These are phyloP conservation scores for Ciconia maguari DNA, from an alignment of 2,113 vertebrate species.

Conservation along the genomic window DNA sequence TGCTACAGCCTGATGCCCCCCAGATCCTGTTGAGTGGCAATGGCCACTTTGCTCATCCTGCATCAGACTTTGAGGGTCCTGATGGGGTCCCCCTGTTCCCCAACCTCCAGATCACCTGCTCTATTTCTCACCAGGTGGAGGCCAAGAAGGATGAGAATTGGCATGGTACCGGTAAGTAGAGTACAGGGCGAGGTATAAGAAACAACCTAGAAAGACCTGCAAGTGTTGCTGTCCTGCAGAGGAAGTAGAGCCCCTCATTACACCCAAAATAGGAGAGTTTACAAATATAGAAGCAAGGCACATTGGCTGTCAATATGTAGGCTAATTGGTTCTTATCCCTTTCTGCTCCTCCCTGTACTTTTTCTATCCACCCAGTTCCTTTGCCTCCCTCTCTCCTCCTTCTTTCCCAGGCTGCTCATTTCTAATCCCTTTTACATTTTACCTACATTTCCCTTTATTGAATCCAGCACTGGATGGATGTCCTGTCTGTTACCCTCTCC, in stretches of 20 bases:
- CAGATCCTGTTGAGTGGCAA: constrained; percentile 92
- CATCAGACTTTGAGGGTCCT: constrained; percentile 85
- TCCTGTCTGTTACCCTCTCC: background rate
- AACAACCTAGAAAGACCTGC: background rate
- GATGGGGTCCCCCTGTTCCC: constrained; percentile 91
- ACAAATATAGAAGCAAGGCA: background rate
- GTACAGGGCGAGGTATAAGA: background rate
- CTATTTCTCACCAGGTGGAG: constrained; percentile 86
- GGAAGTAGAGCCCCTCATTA: background rate
- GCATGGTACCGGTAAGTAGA: constrained; percentile 72
- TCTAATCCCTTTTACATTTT: constrained; percentile 40
- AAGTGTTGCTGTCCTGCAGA: background rate
- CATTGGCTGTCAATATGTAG: constrained; percentile 31
- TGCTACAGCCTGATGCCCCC: constrained; percentile 94
- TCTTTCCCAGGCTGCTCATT: constrained; percentile 21
- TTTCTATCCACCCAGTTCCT: background rate
- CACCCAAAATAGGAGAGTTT: background rate
- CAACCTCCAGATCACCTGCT: constrained; percentile 91
- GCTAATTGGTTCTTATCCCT: constrained; percentile 49
- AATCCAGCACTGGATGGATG: background rate
- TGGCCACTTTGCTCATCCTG: constrained; percentile 87
- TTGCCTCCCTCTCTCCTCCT: background rate
- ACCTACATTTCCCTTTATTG: background rate
- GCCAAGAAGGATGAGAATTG: constrained; percentile 79
- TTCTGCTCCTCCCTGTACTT: constrained; percentile 36